phyloP scores from a whole-genome alignment of 2,888 invertebrate genomes.

The Parelbella ahira region DNA sequence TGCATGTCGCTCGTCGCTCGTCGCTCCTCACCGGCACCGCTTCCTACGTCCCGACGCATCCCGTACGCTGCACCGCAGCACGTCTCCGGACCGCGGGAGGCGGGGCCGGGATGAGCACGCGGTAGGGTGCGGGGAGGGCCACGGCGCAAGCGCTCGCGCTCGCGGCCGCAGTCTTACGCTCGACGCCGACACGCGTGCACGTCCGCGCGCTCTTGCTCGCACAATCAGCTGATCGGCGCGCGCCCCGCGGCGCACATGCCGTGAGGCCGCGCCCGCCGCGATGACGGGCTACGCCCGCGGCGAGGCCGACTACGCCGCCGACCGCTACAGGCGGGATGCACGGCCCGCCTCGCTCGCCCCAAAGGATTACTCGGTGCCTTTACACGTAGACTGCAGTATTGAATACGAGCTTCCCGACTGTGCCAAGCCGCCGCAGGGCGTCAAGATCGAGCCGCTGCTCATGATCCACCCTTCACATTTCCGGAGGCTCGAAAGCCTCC shows the following conservation, averaged over 20 bases:
- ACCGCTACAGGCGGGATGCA: constrained; percentile 69
- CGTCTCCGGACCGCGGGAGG: constrained; percentile 32
- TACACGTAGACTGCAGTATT: constrained; percentile 95
- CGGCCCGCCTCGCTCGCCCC: constrained; percentile 77
- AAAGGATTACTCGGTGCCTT: constrained; percentile 91
- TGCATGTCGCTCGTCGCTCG: constrained; percentile 25
- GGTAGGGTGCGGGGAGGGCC: constrained; percentile 45
- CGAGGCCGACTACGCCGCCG: constrained; percentile 73
- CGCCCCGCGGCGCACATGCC: constrained; percentile 74
- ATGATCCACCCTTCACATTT: constrained; percentile 96
- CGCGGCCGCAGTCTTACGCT: constrained; percentile 55
- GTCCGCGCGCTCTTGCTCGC: constrained; percentile 51
- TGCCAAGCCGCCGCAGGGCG: constrained; percentile 92
- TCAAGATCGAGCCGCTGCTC: constrained; percentile 89
- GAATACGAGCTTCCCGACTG: constrained; percentile 95
- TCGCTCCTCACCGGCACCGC: constrained; percentile 26
- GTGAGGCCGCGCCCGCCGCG: constrained; percentile 71
- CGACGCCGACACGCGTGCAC: constrained; percentile 55
- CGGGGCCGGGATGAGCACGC: constrained; percentile 32
- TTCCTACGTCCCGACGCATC: constrained; percentile 36
- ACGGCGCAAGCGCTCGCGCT: constrained; percentile 50
- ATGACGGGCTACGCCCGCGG: constrained; percentile 78
- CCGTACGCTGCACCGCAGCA: constrained; percentile 32
- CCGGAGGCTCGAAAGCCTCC: constrained; percentile 91
- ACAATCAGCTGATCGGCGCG: constrained; percentile 72